phyloP scores from a whole-genome alignment of 2,797 vertebrate species.

The Lepidocolaptes lacrymiger region DNA sequence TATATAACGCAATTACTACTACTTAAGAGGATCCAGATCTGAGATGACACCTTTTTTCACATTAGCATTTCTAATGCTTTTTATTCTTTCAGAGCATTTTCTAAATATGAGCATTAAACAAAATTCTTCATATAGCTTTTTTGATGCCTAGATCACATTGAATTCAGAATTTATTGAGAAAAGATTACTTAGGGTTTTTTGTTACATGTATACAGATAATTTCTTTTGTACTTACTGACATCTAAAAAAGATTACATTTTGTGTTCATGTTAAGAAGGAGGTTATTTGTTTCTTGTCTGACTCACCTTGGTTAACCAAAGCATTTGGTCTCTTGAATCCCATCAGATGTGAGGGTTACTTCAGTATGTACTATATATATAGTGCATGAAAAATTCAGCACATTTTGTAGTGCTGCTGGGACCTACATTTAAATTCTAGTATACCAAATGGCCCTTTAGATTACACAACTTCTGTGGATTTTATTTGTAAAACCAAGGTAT shows the following conservation, averaged over 20 bases:
- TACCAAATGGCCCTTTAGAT: not conserved
- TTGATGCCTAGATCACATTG: not conserved
- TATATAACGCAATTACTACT: not conserved
- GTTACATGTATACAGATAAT: rapidly evolving
- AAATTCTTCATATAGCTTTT: not conserved
- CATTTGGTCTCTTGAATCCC: not conserved
- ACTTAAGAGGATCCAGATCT: not conserved
- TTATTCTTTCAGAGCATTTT: not conserved
- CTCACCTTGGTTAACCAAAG: not conserved
- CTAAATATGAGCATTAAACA: not conserved
- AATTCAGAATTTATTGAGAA: not conserved
- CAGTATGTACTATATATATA: not conserved
- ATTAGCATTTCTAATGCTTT: not conserved
- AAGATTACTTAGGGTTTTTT: not conserved
- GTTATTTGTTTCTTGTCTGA: not conserved
- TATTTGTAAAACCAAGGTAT: not conserved
- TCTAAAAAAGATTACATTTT: not conserved
- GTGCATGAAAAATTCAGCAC: not conserved
- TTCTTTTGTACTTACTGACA: not conserved
- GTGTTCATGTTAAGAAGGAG: not conserved
- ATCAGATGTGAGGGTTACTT: not conserved
- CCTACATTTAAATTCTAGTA: not conserved
- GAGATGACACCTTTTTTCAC: not conserved
- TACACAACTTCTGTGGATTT: not conserved
- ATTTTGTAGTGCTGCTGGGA: not conserved